phyloP scores from a whole-genome alignment of 2,888 invertebrate species.

The Xanthia icteritia region DNA sequence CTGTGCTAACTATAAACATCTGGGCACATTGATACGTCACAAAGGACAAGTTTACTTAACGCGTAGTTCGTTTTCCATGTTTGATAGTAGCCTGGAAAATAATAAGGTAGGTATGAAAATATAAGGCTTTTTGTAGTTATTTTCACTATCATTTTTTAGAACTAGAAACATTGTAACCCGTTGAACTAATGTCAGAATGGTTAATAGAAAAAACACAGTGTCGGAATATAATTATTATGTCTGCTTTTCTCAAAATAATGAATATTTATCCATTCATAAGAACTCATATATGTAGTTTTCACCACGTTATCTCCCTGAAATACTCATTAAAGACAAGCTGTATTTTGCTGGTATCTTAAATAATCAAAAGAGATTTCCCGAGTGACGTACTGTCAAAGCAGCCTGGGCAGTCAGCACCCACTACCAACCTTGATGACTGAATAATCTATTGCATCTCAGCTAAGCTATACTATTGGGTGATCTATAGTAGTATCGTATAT shows the following conservation, averaged over 20 bases:
- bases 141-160: background rate
- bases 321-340: background rate
- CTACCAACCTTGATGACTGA: background rate
- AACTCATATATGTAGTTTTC: background rate
- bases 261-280: background rate
- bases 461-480: background rate
- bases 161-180: background rate
- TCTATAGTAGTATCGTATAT: background rate
- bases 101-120: background rate
- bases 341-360: too few species aligned
- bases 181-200: background rate
- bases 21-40: constrained; percentile 40
- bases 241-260: background rate
- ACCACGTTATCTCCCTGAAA: background rate
- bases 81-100: constrained; percentile 17
- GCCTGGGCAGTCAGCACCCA: background rate
- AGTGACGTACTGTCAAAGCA: too few species aligned
- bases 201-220: background rate
- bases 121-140: background rate
- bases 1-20: constrained; percentile 40
- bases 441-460: background rate
- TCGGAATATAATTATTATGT: background rate
- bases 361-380: too few species aligned
- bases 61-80: constrained; percentile 21
- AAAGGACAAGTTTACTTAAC: constrained; percentile 28